phyloP scores from a whole-genome alignment of 2,797 vertebrate species.

The Sebastes dallii region DNA sequence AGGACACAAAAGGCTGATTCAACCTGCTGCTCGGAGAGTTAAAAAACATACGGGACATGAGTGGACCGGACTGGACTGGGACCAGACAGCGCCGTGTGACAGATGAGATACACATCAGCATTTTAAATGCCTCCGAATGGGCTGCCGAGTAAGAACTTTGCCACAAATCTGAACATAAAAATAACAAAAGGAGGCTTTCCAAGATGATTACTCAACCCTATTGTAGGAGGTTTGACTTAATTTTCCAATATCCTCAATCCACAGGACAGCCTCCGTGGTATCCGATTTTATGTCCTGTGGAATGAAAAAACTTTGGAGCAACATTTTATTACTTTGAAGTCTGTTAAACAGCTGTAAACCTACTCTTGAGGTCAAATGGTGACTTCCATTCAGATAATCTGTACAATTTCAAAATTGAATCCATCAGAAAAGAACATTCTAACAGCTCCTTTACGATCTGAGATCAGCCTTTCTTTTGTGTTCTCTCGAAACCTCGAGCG shows the following conservation, averaged over 20 bases:
- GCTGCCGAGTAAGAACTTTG: slow-evolving; percentile 7
- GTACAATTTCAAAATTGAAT: slow-evolving; percentile 35
- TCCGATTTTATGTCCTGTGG: slow-evolving; percentile 54
- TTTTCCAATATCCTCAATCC: slow-evolving; percentile 47
- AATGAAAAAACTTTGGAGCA: slow-evolving; percentile 41
- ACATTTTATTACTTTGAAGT: slow-evolving; percentile 48
- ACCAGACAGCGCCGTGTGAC: slow-evolving; percentile 22
- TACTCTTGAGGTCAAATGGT: slow-evolving; percentile 34
- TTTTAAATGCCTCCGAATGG: neutral
- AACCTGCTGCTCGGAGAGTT: slow-evolving; percentile 46
- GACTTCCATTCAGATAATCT: slow-evolving; percentile 54
- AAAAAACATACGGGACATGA: slow-evolving; percentile 35
- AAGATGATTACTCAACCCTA: slow-evolving; percentile 33
- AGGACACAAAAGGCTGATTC: slow-evolving; percentile 60
- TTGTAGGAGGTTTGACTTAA: slow-evolving; percentile 37
- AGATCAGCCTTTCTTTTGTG: slow-evolving; percentile 33
- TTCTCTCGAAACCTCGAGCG: slow-evolving; percentile 23
- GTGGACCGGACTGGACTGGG: slow-evolving; percentile 6
- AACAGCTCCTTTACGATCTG: slow-evolving; percentile 26
- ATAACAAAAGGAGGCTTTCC: slow-evolving; percentile 4
- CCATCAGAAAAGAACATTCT: slow-evolving; percentile 26
- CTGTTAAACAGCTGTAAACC: slow-evolving; percentile 49
- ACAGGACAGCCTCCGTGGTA: slow-evolving; percentile 34
- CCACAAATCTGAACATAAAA: slow-evolving; percentile 2
- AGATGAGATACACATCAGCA: slow-evolving; percentile 21